A percentile compares a stretch with the other conserved stretches of the same genome.
Evolutionary conservation across 2,113 vertebrate genomes (phyloP).

Genomic region (Zosterops hypoxanthus): DNA sequence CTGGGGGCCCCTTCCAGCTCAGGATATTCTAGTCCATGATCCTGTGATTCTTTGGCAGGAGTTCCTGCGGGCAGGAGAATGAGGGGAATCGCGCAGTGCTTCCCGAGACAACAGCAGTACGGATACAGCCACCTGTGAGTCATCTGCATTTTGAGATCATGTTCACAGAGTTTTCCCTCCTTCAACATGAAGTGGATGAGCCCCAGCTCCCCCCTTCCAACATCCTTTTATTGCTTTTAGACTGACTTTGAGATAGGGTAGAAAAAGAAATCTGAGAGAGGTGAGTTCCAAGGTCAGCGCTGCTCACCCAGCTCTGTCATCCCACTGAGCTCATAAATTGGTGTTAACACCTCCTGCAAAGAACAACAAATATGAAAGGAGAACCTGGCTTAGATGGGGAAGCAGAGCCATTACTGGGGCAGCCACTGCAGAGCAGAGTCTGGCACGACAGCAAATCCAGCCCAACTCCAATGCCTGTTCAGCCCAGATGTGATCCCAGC

Average conservation of each 20-base stretch:
- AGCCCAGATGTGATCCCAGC: neutral
- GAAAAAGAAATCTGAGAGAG: neutral
- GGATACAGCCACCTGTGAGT: rapidly evolving
- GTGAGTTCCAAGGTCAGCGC: neutral
- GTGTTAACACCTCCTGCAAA: constrained; percentile 23
- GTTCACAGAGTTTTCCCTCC: neutral
- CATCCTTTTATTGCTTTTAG: neutral
- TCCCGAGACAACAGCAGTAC: rapidly evolving
- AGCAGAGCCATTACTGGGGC: neutral
- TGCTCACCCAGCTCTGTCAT: neutral
- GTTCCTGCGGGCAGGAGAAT: neutral
- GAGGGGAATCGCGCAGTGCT: rapidly evolving
- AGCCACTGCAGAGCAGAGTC: neutral
- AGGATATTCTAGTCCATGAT: neutral
- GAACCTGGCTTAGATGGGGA: neutral
- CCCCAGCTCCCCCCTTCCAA: neutral
- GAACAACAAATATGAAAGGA: neutral
- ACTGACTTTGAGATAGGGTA: neutral
- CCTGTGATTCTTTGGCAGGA: neutral
- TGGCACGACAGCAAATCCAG: neutral
- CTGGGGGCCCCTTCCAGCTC: neutral
- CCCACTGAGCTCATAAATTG: constrained; percentile 34
- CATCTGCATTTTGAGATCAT: neutral
- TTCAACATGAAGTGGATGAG: neutral
- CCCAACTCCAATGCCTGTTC: neutral